phyloP scores from a whole-genome alignment of 1,140 invertebrate species.

The roundworm (Caenorhabditis elegans) region DNA sequence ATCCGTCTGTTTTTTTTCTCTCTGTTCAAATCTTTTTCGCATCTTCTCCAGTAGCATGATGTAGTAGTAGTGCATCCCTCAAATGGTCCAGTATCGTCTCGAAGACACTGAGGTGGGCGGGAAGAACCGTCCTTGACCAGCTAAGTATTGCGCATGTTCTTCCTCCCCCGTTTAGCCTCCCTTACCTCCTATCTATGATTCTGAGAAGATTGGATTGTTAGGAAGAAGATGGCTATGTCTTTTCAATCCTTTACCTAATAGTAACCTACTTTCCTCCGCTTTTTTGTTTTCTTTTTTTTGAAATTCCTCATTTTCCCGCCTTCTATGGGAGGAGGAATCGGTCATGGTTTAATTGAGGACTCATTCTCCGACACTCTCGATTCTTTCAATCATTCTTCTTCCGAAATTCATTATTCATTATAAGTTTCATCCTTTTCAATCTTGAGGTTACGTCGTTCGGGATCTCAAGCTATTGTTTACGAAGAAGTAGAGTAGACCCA shows the following conservation, averaged over 20 bases:
- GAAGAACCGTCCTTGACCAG: slow-evolving; percentile 3
- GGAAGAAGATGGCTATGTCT: background rate
- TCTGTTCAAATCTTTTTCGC: no score
- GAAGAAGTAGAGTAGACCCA: no score
- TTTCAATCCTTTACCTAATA: background rate
- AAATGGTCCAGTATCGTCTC: background rate
- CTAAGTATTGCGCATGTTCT: slow-evolving; percentile 27
- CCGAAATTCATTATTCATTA: background rate
- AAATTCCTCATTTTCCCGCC: background rate
- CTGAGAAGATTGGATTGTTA: background rate
- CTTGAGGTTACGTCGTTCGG: background rate
- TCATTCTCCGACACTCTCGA: background rate
- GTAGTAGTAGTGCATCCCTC: background rate
- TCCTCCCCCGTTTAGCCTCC: background rate
- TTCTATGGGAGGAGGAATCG: background rate
- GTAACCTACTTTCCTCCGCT: background rate
- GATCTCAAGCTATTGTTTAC: no score
- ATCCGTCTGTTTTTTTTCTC: no score
- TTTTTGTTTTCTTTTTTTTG: background rate
- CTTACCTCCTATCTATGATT: background rate
- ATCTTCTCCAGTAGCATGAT: background rate
- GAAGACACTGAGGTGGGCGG: background rate
- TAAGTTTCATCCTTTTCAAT: background rate
- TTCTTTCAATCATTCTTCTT: background rate
- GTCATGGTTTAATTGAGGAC: background rate